These are phyloP conservation scores for Centropus bengalensis DNA, from an alignment of 2,113 vertebrate genomes.

Conservation along the genomic window DNA sequence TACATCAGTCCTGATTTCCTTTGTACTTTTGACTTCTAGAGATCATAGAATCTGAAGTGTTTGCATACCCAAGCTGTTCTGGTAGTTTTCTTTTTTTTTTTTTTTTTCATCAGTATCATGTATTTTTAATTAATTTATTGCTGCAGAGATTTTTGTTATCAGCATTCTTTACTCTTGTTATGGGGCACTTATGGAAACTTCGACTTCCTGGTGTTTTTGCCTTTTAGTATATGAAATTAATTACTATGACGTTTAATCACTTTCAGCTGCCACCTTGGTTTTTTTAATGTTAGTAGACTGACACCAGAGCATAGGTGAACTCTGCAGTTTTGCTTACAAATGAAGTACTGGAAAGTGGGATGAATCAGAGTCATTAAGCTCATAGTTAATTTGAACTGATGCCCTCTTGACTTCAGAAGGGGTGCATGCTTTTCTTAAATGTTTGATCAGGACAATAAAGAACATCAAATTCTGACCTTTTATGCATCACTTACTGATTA, in stretches of 20 bases:
- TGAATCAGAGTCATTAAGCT: background rate
- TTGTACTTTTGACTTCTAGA: background rate
- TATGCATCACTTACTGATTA: background rate
- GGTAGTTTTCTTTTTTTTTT: background rate
- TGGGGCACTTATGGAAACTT: background rate
- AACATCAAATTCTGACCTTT: background rate
- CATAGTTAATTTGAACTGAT: background rate
- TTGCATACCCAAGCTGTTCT: background rate
- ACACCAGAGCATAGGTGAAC: background rate
- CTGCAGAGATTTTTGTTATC: background rate
- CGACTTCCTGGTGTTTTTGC: background rate
- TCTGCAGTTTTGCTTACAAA: conserved; percentile 9
- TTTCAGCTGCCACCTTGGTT: background rate
- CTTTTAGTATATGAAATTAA: background rate
- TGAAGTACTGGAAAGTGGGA: background rate
- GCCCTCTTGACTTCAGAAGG: background rate
- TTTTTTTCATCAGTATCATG: background rate
- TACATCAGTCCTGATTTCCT: background rate
- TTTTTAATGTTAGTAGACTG: background rate
- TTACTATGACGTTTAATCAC: conserved; percentile 8
- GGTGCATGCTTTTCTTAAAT: background rate
- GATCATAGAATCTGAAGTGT: background rate
- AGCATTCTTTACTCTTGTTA: background rate
- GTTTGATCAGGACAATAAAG: background rate
- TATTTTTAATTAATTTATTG: background rate